Base-by-base conservation (phyloP, 2,888 invertebrate species). In the Malachius bipustulatus region DNA sequence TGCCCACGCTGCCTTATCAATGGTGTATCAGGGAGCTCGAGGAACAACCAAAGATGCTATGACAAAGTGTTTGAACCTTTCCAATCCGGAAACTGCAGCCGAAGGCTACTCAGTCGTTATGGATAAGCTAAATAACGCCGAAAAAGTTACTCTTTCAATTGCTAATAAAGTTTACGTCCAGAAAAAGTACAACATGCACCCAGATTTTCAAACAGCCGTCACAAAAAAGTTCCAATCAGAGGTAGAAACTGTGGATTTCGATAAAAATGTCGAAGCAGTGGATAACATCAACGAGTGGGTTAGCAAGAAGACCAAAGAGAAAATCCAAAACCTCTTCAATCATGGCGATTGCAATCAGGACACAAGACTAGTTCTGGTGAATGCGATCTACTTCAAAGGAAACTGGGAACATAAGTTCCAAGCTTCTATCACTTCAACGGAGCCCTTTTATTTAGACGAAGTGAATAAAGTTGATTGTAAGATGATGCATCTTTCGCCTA, bases 311-410 rank as follows among this genome's bases (percentile, higher is more conserved):
- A 91, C 91, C 0, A 75, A 81, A 37, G 60, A 77, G 4, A 82
- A 76, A 54, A 89, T 91, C 34, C 71, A 73, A 43, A 66, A 84
- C 45, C 63, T 91, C 2, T 55, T 91, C 26, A 57, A 67, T 3
- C 83, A 85, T 54, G 87, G 88, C 61, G 85, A 85, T 65, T 71
- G 81, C 2, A 65, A 68, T 14, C 88, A 87, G n/a, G n/a, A n/a
- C n/a, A n/a, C n/a, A n/a, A n/a, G n/a, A n/a, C n/a, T n/a, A n/a
- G n/a, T n/a, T n/a, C n/a, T n/a, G n/a, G n/a, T n/a, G n/a, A n/a
- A n/a, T n/a, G n/a, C n/a, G n/a, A n/a, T n/a, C n/a, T n/a, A n/a
- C n/a, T n/a, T n/a, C n/a, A n/a, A n/a, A n/a, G n/a, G n/a, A n/a
- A n/a, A n/a, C n/a, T n/a, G n/a, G 84, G 56, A 64, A 34, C 56